A percentile compares a stretch with the other conserved stretches of the same genome.
Conservation (phyloP, 1,140 invertebrate genomes). For the Drosophila mojavensis region DNA sequence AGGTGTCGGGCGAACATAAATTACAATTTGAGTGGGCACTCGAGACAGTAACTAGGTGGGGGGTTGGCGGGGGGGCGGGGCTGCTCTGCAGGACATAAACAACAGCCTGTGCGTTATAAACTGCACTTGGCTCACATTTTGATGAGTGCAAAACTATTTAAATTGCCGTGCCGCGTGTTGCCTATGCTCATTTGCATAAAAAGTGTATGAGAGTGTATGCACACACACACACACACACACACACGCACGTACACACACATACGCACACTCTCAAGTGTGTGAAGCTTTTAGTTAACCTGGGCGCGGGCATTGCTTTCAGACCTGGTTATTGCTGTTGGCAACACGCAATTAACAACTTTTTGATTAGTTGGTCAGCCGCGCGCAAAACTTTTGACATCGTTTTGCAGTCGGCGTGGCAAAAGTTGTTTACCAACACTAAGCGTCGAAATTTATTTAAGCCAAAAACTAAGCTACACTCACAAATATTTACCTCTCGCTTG, state of each 20-base stretch:
- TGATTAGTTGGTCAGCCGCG: constrained; percentile 74
- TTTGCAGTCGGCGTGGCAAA: constrained; percentile 49
- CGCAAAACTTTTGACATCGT: constrained; percentile 68
- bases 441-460: constrained; percentile 52
- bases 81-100: constrained; percentile 29
- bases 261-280: constrained; percentile 1
- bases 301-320: not conserved
- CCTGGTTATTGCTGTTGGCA: constrained; percentile 60
- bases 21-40: constrained; percentile 70
- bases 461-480: constrained; percentile 38
- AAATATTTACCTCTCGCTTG: not conserved
- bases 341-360: constrained; percentile 73
- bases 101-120: constrained; percentile 61
- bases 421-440: constrained; percentile 53
- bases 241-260: not conserved
- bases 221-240: not conserved
- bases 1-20: constrained; percentile 73
- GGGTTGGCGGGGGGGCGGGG: not conserved
- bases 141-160: constrained; percentile 53
- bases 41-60: constrained; percentile 10
- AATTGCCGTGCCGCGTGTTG: constrained; percentile 32
- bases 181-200: constrained; percentile 43
- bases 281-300: not conserved
- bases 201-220: constrained; percentile 11
- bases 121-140: constrained; percentile 56